Conservation (phyloP, 1,140 invertebrate genomes). For the Hydropsyche tenuis region DNA sequence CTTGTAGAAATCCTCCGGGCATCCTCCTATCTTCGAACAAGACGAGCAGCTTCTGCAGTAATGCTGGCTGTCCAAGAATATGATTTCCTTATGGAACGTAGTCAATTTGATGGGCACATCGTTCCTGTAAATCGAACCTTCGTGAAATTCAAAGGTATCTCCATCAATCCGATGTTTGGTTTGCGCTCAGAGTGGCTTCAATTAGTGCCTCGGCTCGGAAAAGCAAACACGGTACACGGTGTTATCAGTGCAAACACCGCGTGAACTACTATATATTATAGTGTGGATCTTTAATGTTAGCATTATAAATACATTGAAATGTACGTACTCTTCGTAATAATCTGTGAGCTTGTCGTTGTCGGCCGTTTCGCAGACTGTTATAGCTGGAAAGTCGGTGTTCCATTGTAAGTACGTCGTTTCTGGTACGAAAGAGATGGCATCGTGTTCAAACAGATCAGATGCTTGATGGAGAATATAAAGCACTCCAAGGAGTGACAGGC, state of each 20-base stretch:
- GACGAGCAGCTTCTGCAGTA: conserved; percentile 46
- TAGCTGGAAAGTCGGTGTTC: conserved; percentile 61
- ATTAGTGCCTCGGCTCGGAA: conserved; percentile 3
- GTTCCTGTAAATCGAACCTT: conserved; percentile 36
- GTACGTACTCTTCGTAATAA: conserved; percentile 45
- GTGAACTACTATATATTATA: too few species aligned
- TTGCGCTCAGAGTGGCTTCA: too few species aligned
- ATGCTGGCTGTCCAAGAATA: conserved; percentile 40
- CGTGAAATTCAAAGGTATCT: neutral
- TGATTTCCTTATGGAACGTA: conserved; percentile 43
- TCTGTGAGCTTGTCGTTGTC: conserved; percentile 53
- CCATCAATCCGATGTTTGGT: neutral
- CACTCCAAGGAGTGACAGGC: conserved; percentile 52
- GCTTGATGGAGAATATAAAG: conserved; percentile 52
- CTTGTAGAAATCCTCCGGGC: conserved; percentile 35
- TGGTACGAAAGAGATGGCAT: conserved; percentile 59
- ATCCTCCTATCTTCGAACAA: conserved; percentile 34
- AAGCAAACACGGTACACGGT: neutral
- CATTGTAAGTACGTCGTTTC: conserved; percentile 61
- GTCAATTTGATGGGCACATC: conserved; percentile 37
- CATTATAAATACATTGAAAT: too few species aligned
- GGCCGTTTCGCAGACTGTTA: conserved; percentile 60
- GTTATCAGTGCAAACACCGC: neutral
- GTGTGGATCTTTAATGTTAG: too few species aligned
- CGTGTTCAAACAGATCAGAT: conserved; percentile 53